These are phyloP conservation scores for Strix occidentalis DNA, from an alignment of 2,797 vertebrate species.

Conservation along the genomic window DNA sequence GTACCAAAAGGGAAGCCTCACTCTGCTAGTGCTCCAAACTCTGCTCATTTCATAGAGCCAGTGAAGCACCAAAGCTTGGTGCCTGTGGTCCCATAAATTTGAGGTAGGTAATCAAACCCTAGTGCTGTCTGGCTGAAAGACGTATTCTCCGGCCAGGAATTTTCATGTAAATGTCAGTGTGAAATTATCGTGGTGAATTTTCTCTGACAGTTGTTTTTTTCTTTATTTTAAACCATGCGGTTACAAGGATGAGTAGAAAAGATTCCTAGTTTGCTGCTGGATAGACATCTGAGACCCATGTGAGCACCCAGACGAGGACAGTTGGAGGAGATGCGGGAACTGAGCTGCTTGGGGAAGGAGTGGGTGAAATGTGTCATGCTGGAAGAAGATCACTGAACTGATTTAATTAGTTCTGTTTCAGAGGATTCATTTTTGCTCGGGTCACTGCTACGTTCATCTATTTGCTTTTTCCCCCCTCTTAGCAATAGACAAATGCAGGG, in stretches of 20 bases:
- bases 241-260: background rate
- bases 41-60: background rate
- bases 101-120: background rate
- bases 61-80: background rate
- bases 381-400: slow-evolving; percentile 37
- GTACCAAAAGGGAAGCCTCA: background rate
- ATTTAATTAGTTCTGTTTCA: slow-evolving; percentile 62
- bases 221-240: background rate
- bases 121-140: background rate
- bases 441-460: slow-evolving; percentile 35
- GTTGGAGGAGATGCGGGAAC: background rate
- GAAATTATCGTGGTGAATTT: background rate
- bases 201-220: background rate
- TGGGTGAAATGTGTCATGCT: background rate
- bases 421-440: slow-evolving; percentile 37
- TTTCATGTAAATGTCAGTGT: background rate
- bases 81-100: background rate
- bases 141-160: background rate
- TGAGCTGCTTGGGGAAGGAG: background rate
- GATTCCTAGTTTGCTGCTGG: background rate
- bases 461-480: slow-evolving; percentile 5
- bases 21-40: background rate
- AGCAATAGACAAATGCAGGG: slow-evolving; percentile 30
- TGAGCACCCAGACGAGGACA: background rate
- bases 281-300: background rate